Base-by-base conservation (phyloP, 2,113 vertebrate genomes). In the Phocoena sinus region DNA sequence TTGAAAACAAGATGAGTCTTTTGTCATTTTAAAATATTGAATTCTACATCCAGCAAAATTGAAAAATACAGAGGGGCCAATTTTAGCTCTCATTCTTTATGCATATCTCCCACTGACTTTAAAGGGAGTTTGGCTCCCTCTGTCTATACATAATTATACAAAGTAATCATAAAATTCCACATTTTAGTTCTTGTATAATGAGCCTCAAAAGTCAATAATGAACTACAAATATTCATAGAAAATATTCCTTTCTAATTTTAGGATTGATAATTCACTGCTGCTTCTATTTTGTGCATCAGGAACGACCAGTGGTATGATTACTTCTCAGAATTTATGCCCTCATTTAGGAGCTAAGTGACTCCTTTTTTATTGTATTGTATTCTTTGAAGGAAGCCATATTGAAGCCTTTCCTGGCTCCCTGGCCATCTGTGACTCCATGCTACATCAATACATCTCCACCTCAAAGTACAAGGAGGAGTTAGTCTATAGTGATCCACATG, bases 231-330 rank as follows among this genome's bases (percentile, higher is more conserved):
- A 97, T 93, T 97, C 83, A 81, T 67, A 84, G 73, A 93, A 97
- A 91, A 96, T 94, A 97, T 96, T 95, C 33, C 11, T 79, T 93
- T 94, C 82, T 95, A 96, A 96, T 95, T 97, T 95, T 95, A 92
- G 60, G 31, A 70, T 96, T 95, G 93, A 93, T 91, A 95, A 93
- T 87, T 95, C 44, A 79, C 38, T 71, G 33, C 6, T 92, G 26
- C 23, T 94, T 95, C 81, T 96, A 81, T 97, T 89, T 96, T 95
- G 44, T 94, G 26, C 31, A 87, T 70, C 58, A 80, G 84, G n/a
- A 95, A 82, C 26, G 86, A 81, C 33, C 85, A 93, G 67, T 89
- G 28, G 3, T 79, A 76, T 81, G 60, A 88, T 92, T 95, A 92
- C 8, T 23, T 97, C 31, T 86, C 77, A 96, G 50, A 87, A 96